Conservation (phyloP, 2,797 vertebrate species). For the Steatocranus sp. region DNA sequence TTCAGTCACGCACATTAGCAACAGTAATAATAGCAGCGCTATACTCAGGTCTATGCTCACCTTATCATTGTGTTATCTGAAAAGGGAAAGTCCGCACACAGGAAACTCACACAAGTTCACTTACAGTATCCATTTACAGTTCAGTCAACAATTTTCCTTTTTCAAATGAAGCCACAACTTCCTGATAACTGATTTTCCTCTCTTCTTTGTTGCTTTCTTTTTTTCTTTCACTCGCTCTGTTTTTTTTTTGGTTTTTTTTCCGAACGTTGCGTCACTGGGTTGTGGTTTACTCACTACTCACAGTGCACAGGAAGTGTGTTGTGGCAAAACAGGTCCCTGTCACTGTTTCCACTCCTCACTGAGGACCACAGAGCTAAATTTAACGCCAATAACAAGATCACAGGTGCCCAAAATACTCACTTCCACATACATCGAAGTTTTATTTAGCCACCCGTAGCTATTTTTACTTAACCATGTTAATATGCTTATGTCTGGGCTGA, state of each 20-base stretch:
- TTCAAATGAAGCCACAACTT: constrained; percentile 72
- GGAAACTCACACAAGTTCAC: constrained; percentile 56
- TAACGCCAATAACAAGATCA: constrained; percentile 76
- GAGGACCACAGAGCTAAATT: constrained; percentile 76
- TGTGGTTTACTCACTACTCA: constrained; percentile 75
- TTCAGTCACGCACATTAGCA: constrained; percentile 1
- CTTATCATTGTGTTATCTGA: constrained; percentile 54
- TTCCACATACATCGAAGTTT: constrained; percentile 64
- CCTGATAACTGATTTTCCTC: constrained; percentile 79
- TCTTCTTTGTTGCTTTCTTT: constrained; percentile 61
- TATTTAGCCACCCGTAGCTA: constrained; percentile 68
- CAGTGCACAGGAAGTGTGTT: constrained; percentile 77
- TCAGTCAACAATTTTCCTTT: constrained; percentile 61
- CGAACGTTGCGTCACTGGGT: constrained; percentile 71
- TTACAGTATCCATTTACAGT: constrained; percentile 59
- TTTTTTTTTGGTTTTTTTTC: constrained; percentile 19
- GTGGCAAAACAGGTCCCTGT: constrained; percentile 79
- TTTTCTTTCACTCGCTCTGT: background rate
- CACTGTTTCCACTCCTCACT: constrained; percentile 80
- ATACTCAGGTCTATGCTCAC: background rate
- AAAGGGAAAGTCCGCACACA: constrained; percentile 67
- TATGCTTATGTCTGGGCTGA: constrained; percentile 65
- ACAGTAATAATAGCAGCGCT: background rate
- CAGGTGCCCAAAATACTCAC: constrained; percentile 74
- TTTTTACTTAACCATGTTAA: constrained; percentile 68